phyloP scores from a whole-genome alignment of 2,888 invertebrate species.

The Cantharis rustica region DNA sequence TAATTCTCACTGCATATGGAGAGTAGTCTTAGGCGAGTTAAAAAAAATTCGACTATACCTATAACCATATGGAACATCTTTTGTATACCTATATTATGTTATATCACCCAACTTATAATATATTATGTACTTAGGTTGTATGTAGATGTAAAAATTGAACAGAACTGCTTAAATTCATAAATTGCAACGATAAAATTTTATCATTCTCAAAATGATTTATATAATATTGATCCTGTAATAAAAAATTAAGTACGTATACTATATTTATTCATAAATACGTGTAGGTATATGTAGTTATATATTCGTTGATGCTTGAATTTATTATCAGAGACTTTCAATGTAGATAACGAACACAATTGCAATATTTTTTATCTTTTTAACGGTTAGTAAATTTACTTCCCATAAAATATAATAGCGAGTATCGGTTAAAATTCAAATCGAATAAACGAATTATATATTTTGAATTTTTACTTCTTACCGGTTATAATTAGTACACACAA shows the following conservation, averaged over 20 bases:
- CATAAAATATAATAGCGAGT: neutral
- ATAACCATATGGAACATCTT: too few relatives aligned
- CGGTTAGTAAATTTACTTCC: neutral
- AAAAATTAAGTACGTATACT: neutral
- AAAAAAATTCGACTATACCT: too few relatives aligned
- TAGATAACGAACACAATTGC: neutral
- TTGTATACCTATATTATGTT: too few relatives aligned
- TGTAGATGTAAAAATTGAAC: neutral
- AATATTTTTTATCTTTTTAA: neutral
- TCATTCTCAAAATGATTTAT: neutral
- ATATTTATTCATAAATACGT: too few relatives aligned
- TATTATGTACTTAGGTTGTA: too few relatives aligned
- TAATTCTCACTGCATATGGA: too few relatives aligned
- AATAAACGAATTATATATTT: neutral
- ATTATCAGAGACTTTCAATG: neutral
- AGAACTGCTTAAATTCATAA: neutral
- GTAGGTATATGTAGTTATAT: neutral
- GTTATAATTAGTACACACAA: too few relatives aligned
- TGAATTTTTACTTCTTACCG: neutral
- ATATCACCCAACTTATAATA: too few relatives aligned
- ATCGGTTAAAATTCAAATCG: neutral
- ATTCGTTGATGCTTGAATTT: neutral
- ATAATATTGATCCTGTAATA: neutral
- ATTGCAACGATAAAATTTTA: neutral
- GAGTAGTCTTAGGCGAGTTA: too few relatives aligned